These are phyloP conservation scores for Sigmodon hispidus DNA, from an alignment of 2,113 vertebrate species.

Conservation along the genomic window DNA sequence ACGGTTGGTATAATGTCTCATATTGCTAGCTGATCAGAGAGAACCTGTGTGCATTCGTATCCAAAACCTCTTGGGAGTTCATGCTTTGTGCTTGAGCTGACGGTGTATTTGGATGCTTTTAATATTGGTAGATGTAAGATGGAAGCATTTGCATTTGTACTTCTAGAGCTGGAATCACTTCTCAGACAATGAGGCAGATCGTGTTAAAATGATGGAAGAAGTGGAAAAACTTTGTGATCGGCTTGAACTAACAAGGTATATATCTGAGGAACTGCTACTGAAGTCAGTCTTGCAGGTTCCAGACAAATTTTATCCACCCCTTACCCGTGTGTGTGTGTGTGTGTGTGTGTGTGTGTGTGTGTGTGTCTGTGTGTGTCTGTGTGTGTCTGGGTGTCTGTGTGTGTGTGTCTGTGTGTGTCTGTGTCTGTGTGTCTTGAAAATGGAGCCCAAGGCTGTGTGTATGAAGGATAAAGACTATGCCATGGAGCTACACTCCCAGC, in stretches of 20 bases:
- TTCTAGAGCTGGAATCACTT: conserved; percentile 98
- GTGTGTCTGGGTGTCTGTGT: too few relatives aligned
- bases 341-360: background rate
- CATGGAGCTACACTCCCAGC: background rate
- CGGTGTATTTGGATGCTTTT: background rate
- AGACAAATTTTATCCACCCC: conserved; percentile 70
- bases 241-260: conserved; percentile 95
- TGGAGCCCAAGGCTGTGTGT: background rate
- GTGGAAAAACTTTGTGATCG: conserved; percentile 98
- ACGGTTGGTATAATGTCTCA: background rate
- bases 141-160: conserved; percentile 76
- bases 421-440: background rate
- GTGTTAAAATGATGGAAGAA: conserved; percentile 99
- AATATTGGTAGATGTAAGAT: background rate
- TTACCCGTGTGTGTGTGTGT: background rate
- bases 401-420: background rate
- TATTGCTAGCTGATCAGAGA: background rate
- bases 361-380: background rate
- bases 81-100: background rate
- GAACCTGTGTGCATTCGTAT: background rate
- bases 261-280: background rate
- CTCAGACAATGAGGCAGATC: conserved; percentile 93
- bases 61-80: background rate
- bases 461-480: background rate
- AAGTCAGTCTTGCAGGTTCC: conserved; percentile 62